Evolutionary conservation across 1,140 invertebrate genomes (phyloP), one percentile per base, ranked within the genome.

Genomic region (Capitella teleta): DNA sequence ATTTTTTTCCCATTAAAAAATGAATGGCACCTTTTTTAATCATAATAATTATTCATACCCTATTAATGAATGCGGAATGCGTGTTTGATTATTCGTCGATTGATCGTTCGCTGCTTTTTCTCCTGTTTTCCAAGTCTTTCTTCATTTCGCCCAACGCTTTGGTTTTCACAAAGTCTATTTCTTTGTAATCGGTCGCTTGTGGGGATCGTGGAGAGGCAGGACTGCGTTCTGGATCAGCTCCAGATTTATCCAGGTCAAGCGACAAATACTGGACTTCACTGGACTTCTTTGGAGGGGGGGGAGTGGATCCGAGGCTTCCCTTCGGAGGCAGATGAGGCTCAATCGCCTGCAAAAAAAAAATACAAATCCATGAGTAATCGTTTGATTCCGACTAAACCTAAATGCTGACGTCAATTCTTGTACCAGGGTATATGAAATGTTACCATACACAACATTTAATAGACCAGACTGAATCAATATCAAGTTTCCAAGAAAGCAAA

Each of bases 131-230:
- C 6, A 52, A 19, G 24, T 47, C 45, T 24, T 41, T 47, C 45
- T 41, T 25, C n/a, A 42, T 52, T 14, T 52, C 44, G 19, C 28
- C 25, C 12, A 52, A 45, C n/a, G 32, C 51, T 30, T 40, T 52
- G n/a, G 51, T 52, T 21, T 47, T 52, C 12, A 47, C 36, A 16
- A 47, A 52, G 34, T 52, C 51, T n/a, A 52, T 52, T 37, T 52
- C 44, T 26, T 47, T 47, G 44, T 52, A 52, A 19, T 52, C 34
- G 14, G 51, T 52, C 16, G 34, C 26, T 4, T 4, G 16, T 1
- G 26, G 25, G 28, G 42, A 25, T 25, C 26, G 24, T 4, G 25
- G 25, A 25, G 18, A 44, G 42, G 28, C 18, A 26, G 42, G 25
- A 44, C 25, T 44, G 8, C 28, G 24, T 25, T 28, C 42, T 5